phyloP scores from a whole-genome alignment of 2,797 vertebrate species.

The Hemibagrus guttatus region DNA sequence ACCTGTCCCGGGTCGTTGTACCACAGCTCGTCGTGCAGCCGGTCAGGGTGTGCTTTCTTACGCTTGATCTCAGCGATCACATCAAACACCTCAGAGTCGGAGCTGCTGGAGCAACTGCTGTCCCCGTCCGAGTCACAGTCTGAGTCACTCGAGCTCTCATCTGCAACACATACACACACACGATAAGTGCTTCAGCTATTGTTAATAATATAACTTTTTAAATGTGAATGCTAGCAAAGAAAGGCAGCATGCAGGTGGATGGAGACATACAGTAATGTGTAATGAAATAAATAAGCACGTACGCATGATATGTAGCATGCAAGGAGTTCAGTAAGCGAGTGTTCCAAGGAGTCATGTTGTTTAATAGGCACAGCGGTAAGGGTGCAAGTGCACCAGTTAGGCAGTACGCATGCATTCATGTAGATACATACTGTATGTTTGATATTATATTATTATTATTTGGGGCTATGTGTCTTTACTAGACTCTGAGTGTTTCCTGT shows the following conservation, averaged over 20 bases:
- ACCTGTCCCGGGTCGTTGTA: constrained; percentile 99
- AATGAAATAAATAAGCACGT: too few species aligned
- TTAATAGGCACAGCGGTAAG: too few species aligned
- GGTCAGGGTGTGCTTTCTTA: constrained; percentile 96
- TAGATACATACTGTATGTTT: not conserved
- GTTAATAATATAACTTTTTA: too few species aligned
- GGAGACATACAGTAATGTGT: too few species aligned
- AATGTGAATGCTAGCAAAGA: too few species aligned
- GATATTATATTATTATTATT: not conserved
- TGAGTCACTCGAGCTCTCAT: constrained; percentile 89
- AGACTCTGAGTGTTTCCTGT: not conserved
- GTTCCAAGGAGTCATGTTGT: too few species aligned
- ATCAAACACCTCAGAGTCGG: constrained; percentile 93
- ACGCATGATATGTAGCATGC: too few species aligned
- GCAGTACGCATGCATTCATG: not conserved
- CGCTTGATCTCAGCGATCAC: constrained; percentile 98
- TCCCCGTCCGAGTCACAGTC: constrained; percentile 89
- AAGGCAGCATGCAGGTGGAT: too few species aligned
- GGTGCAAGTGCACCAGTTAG: not conserved
- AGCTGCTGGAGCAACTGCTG: constrained; percentile 93
- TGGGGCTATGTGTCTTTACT: not conserved
- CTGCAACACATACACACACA: constrained; percentile 45
- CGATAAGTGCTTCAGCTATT: not conserved
- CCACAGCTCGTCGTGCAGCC: constrained; percentile 96
- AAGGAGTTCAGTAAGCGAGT: not conserved